phyloP scores from a whole-genome alignment of 2,797 vertebrate genomes.

The Falco concolor region DNA sequence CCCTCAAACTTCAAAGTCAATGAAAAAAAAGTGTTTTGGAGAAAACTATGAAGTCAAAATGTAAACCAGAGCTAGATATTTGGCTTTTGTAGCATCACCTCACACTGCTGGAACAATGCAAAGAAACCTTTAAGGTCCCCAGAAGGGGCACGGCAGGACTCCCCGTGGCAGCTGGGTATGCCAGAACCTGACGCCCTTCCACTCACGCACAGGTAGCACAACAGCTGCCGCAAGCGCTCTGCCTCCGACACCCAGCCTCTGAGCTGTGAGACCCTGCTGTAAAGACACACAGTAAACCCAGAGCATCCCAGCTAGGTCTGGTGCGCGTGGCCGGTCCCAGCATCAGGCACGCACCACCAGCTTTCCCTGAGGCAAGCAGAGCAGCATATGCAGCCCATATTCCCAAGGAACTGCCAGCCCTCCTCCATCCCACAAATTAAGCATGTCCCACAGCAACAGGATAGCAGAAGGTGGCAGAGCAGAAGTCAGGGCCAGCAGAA shows the following conservation, averaged over 20 bases:
- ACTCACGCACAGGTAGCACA: rapidly evolving
- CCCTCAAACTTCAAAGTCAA: background rate
- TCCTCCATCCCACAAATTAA: background rate
- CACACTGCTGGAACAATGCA: background rate
- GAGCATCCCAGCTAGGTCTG: background rate
- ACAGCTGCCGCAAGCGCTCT: background rate
- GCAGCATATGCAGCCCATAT: rapidly evolving
- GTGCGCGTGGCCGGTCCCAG: rapidly evolving
- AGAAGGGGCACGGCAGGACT: background rate
- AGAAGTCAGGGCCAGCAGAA: background rate
- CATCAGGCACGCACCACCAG: background rate
- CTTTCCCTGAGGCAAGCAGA: background rate
- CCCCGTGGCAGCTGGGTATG: rapidly evolving
- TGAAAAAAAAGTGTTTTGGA: background rate
- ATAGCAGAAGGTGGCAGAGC: background rate
- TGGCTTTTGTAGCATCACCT: background rate
- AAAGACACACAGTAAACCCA: background rate
- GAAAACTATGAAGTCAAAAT: background rate
- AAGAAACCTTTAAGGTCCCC: background rate
- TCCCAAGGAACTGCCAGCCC: background rate
- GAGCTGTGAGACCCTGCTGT: rapidly evolving
- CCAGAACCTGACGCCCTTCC: background rate
- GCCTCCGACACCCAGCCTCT: rapidly evolving
- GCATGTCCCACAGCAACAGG: background rate
- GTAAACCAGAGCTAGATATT: background rate